phyloP scores from a whole-genome alignment of 1,140 invertebrate genomes.

The Apis laboriosa region DNA sequence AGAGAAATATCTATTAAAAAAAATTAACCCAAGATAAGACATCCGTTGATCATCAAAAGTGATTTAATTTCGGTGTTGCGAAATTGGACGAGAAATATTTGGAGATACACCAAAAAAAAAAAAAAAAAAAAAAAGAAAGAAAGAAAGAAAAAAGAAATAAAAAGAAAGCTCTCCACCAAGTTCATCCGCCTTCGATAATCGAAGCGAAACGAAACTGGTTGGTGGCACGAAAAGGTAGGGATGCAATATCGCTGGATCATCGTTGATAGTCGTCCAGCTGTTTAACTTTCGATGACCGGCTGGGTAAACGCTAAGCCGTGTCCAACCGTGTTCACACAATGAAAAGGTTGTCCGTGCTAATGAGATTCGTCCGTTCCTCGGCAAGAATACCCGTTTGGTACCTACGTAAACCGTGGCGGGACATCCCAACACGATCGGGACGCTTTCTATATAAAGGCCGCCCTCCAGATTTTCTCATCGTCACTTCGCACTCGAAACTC shows the following conservation, averaged over 20 bases:
- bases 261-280: too few species aligned
- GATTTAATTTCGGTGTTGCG: too few species aligned
- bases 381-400: conserved; percentile 21
- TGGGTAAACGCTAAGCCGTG: not conserved
- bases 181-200: too few species aligned
- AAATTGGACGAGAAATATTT: too few species aligned
- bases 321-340: not conserved
- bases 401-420: conserved; percentile 39
- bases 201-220: too few species aligned
- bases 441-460: conserved; percentile 57
- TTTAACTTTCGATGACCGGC: not conserved
- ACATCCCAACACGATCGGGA: conserved; percentile 43
- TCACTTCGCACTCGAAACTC: conserved; percentile 46
- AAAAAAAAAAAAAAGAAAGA: too few species aligned
- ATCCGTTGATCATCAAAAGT: too few species aligned
- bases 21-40: too few species aligned
- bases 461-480: conserved; percentile 38
- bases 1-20: too few species aligned
- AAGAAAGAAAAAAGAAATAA: too few species aligned
- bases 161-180: too few species aligned
- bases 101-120: too few species aligned
- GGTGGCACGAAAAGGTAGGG: not conserved
- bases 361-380: conserved; percentile 39
- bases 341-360: conserved; percentile 27
- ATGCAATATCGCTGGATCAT: not conserved